These are phyloP conservation scores for Pituophis catenifer DNA, from an alignment of 2,113 vertebrate genomes.

Conservation along the genomic window DNA sequence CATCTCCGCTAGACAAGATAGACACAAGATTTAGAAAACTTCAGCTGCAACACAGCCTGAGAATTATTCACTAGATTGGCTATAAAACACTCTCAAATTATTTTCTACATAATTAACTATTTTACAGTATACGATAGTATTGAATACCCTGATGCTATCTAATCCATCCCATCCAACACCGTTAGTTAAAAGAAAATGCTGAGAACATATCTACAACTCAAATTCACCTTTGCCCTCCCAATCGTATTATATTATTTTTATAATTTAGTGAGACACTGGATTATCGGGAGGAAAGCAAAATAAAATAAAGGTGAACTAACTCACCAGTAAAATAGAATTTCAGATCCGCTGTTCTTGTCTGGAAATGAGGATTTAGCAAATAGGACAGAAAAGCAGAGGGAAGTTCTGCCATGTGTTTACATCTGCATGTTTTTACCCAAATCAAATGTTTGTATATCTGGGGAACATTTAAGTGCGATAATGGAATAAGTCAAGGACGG, in stretches of 20 bases:
- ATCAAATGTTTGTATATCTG: constrained; percentile 1
- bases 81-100: neutral
- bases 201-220: neutral
- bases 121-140: neutral
- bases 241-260: neutral
- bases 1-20: neutral
- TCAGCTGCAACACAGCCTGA: neutral
- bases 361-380: neutral
- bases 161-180: neutral
- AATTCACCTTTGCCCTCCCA: neutral
- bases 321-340: neutral
- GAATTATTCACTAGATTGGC: neutral
- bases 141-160: neutral
- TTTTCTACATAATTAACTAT: neutral
- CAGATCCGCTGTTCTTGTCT: neutral
- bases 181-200: neutral
- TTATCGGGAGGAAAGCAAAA: neutral
- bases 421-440: neutral
- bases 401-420: neutral
- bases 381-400: neutral
- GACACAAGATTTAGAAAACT: neutral
- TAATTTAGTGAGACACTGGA: neutral
- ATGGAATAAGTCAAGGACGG: constrained; percentile 6
- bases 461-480: neutral
- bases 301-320: neutral